phyloP scores from a whole-genome alignment of 2,113 vertebrate genomes.

The Peromyscus polionotus region DNA sequence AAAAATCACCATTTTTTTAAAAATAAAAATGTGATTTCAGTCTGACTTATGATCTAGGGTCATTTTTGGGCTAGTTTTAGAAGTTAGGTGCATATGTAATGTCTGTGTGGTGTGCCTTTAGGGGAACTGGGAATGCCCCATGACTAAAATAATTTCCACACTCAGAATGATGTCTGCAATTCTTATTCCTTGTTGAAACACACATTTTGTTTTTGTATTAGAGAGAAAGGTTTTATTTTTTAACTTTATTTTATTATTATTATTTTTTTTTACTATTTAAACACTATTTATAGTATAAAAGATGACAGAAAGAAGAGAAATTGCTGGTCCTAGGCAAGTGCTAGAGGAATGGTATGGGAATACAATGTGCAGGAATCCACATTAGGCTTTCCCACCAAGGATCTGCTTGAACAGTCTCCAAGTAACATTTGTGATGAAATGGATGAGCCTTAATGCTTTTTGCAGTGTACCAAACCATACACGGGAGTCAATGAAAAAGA shows the following conservation, averaged over 20 bases:
- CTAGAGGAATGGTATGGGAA: too few species aligned
- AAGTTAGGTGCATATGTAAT: slow-evolving; percentile 20
- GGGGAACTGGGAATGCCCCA: slow-evolving; percentile 61
- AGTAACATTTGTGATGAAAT: too few species aligned
- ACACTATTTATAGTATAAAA: not conserved
- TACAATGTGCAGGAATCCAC: not conserved
- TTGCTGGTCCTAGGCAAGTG: too few species aligned
- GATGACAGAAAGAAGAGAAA: not conserved
- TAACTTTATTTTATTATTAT: not conserved
- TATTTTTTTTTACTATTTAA: not conserved
- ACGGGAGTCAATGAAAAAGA: too few species aligned
- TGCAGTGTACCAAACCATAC: not conserved
- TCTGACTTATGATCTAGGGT: slow-evolving; percentile 63
- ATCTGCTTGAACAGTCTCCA: not conserved
- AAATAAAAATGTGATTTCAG: not conserved
- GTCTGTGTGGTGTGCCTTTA: not conserved
- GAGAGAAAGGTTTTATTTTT: not conserved
- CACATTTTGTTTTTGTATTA: not conserved
- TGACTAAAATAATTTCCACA: slow-evolving; percentile 50
- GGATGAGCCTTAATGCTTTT: not conserved
- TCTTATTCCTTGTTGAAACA: not conserved
- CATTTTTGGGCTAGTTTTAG: not conserved
- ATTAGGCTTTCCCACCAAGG: not conserved
- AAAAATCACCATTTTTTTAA: not conserved
- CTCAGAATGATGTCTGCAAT: not conserved